Base-by-base conservation (phyloP, 1,140 invertebrate genomes). In the Drosophila persimilis region DNA sequence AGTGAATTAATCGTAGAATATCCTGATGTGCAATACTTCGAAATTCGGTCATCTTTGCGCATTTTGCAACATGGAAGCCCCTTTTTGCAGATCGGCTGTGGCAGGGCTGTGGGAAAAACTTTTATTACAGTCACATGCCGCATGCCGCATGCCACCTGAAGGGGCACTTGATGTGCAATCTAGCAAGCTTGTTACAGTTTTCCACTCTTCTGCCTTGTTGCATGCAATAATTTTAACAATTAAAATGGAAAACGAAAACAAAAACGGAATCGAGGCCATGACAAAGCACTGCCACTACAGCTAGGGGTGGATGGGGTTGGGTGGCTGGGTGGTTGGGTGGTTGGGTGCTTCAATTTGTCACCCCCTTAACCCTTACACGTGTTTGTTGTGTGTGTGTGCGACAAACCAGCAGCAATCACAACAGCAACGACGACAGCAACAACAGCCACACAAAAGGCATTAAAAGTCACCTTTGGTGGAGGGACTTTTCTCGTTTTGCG, bases 381-480 rank as follows among this genome's bases (percentile, higher is more conserved):
- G 63, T 64, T 62, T 15, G 24, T 46, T 72, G 58, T 50, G 39
- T 48, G 39, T 48, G 26, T 72, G 55, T 75, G 56, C 59, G 62
- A 71, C 65, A 88, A 86, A 72, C 78, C 83, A 81, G 65, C 64
- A 80, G 70, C 80, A 83, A 85, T 84, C 80, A 84, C 75, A 84
- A 84, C 80, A 81, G 54, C 65, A 75, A 57, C 60, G 56, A 17
- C 31, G 52, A 41, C 41, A 60, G 44, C 45, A 66, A 67, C 31
- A 48, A 51, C 39, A 66, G 35, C 35, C 35, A 58, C 70, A 85
- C 73, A 79, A 79, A 73, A 83, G 67, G 75, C 64, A 88, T 80
- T 88, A 83, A 88, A 88, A 88, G 84, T 88, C 83, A 88, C 83
- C 83, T 88, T 89, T 88, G 52, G 71, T 61, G 72, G 54, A 51